phyloP scores from a whole-genome alignment of 2,888 invertebrate species.

The Cantharis rustica region DNA sequence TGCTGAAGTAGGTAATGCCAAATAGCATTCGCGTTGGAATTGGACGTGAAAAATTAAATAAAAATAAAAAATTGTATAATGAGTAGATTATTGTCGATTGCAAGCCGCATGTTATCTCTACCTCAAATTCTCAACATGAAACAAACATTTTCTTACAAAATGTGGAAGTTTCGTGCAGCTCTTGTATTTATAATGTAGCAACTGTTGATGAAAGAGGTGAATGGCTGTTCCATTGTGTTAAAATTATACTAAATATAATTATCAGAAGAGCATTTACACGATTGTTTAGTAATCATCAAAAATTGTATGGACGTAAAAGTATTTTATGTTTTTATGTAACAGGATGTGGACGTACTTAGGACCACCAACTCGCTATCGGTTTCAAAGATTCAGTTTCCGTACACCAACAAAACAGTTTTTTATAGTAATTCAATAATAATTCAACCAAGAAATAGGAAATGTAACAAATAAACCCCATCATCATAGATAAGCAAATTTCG shows the following conservation, averaged over 20 bases:
- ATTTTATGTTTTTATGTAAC: too few species aligned
- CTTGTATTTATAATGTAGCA: background rate
- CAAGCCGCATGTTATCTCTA: background rate
- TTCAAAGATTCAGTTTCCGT: too few species aligned
- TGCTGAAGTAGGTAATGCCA: background rate
- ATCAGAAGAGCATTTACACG: background rate
- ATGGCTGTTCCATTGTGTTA: background rate
- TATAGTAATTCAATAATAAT: too few species aligned
- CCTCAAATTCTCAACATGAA: background rate
- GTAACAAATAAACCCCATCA: too few species aligned
- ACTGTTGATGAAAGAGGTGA: background rate
- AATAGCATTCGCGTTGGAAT: background rate
- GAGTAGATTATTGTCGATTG: background rate
- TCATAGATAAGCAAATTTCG: too few species aligned
- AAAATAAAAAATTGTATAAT: background rate
- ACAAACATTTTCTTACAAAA: background rate
- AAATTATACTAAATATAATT: background rate
- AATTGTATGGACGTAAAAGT: background rate
- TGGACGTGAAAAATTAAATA: background rate
- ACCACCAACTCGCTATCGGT: too few species aligned
- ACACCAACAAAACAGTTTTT: too few species aligned
- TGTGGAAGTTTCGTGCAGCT: background rate
- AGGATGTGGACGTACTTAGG: too few species aligned
- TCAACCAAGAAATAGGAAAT: too few species aligned
- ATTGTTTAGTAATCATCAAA: background rate